A percentile compares a stretch with the other conserved stretches of the same genome.
Conservation (phyloP, 2,888 invertebrate genomes). For the Lasioglossum malachurum region DNA sequence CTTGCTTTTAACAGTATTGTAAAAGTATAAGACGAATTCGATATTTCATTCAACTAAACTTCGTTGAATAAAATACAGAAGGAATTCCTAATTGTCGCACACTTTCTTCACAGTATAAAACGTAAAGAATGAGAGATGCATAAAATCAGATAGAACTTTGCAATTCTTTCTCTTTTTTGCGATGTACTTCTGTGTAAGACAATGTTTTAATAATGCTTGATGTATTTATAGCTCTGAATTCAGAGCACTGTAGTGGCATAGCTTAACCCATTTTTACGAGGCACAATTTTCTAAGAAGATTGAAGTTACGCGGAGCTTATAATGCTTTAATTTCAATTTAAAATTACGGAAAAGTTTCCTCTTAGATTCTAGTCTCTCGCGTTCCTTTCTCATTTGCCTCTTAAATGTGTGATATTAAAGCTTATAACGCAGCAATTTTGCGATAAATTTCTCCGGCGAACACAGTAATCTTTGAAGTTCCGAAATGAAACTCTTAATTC, state of each 20-base stretch:
- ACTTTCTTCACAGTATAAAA: not conserved
- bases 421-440: constrained; percentile 1
- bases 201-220: not conserved
- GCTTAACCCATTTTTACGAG: not conserved
- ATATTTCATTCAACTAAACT: not conserved
- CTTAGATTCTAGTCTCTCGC: not conserved
- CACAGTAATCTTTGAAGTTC: not conserved
- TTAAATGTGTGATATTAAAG: constrained; percentile 21
- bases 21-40: not conserved
- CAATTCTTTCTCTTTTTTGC: not conserved
- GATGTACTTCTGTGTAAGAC: not conserved
- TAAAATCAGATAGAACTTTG: not conserved
- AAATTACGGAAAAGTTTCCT: constrained; percentile 11
- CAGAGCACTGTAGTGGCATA: not conserved
- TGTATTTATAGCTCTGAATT: not conserved
- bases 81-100: not conserved
- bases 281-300: not conserved
- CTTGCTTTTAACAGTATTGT: not conserved
- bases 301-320: not conserved
- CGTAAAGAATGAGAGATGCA: not conserved
- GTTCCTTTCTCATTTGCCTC: constrained; percentile 10
- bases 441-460: not conserved
- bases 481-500: constrained; percentile 2
- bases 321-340: constrained; percentile 14
- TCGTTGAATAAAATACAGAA: not conserved